These are phyloP conservation scores for Agapornis canus DNA, from an alignment of 2,797 vertebrate species.

Conservation along the genomic window DNA sequence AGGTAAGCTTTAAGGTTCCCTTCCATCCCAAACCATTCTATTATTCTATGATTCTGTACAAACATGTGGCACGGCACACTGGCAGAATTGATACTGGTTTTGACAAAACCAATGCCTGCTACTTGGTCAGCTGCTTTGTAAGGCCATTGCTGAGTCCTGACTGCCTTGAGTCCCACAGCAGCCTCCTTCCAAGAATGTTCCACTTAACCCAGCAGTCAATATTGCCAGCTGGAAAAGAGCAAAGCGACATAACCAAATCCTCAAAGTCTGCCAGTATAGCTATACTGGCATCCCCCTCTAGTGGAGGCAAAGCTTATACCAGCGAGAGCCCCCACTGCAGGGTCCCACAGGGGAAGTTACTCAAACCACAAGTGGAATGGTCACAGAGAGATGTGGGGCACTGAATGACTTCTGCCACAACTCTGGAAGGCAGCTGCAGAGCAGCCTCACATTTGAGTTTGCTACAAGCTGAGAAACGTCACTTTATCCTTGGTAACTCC, in stretches of 20 bases:
- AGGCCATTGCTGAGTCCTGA: neutral
- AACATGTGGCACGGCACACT: fast-evolving
- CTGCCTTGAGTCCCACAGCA: neutral
- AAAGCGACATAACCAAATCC: neutral
- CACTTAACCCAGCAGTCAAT: neutral
- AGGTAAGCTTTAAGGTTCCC: neutral
- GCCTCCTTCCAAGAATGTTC: neutral
- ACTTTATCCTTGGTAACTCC: neutral
- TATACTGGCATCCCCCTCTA: constrained; percentile 23
- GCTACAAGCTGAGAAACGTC: neutral
- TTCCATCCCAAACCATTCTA: neutral
- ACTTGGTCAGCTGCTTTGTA: fast-evolving
- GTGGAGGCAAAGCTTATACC: neutral
- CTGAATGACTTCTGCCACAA: neutral
- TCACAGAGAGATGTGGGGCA: fast-evolving
- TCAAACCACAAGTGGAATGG: neutral
- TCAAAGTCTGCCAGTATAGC: neutral
- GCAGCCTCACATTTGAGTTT: fast-evolving
- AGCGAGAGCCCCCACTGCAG: neutral
- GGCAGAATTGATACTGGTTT: neutral
- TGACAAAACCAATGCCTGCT: neutral
- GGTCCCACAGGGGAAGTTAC: neutral
- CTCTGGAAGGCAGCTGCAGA: neutral
- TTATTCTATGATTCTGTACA: neutral
- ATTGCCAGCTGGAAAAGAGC: neutral